phyloP scores from a whole-genome alignment of 2,888 invertebrate genomes.

The Shargacucullia verbasci region DNA sequence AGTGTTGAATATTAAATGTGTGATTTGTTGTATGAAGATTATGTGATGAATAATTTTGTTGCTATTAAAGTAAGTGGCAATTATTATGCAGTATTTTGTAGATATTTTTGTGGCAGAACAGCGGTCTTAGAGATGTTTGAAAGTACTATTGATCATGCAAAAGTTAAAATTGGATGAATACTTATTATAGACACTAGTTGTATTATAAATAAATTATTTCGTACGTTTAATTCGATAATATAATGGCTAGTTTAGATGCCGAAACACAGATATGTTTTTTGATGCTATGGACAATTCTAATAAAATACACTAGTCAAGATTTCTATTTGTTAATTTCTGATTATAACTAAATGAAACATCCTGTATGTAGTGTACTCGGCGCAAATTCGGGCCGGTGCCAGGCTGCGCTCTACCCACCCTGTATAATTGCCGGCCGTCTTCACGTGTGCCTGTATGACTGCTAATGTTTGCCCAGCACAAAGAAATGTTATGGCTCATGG shows the following conservation, averaged over 20 bases:
- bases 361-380: conserved; percentile 69
- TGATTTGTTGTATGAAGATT: conserved; percentile 6
- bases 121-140: too few species aligned
- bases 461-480: conserved; percentile 45
- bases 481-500: conserved; percentile 10
- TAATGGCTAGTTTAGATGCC: too few species aligned
- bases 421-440: conserved; percentile 83
- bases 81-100: background rate
- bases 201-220: too few species aligned
- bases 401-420: conserved; percentile 77
- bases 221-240: too few species aligned
- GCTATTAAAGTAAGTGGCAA: background rate
- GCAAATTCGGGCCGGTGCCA: conserved; percentile 85
- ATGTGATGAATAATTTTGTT: conserved; percentile 9
- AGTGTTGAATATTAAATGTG: conserved; percentile 27
- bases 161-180: too few species aligned
- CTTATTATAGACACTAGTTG: too few species aligned
- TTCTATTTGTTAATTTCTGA: background rate
- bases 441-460: conserved; percentile 77
- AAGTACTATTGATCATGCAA: too few species aligned
- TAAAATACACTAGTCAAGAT: too few species aligned
- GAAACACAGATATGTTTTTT: too few species aligned
- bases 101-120: too few species aligned
- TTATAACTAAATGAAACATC: conserved; percentile 59
- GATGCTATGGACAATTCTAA: too few species aligned